These are phyloP conservation scores for Sepiola atlantica DNA, from an alignment of 2,888 invertebrate genomes.

Conservation along the genomic window DNA sequence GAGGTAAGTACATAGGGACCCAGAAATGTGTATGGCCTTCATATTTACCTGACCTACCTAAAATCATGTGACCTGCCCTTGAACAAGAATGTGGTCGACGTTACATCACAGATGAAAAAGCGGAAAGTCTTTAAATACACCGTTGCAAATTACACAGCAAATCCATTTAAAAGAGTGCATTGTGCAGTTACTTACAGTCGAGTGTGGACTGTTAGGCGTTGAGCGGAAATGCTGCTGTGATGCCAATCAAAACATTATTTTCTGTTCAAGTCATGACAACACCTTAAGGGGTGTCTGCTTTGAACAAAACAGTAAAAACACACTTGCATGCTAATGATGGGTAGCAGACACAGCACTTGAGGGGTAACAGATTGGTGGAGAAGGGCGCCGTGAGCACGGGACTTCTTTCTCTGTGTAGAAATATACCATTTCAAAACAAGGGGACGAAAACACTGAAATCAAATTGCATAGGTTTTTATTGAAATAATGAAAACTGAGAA, in stretches of 20 bases:
- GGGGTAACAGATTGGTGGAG: not conserved
- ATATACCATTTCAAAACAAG: not conserved
- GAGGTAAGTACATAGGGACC: not conserved
- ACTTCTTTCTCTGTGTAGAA: not conserved
- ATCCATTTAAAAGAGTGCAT: not conserved
- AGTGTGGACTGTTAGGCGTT: not conserved
- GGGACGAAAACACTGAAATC: not conserved
- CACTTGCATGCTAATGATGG: conserved; percentile 14
- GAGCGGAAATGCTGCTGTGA: not conserved
- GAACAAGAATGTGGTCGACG: not conserved
- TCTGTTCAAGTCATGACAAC: not conserved
- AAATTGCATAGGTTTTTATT: not conserved
- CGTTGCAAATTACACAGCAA: not conserved
- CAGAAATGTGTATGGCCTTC: not conserved
- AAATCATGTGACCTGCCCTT: not conserved
- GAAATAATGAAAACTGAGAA: not conserved
- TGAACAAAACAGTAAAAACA: not conserved
- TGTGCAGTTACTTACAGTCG: not conserved
- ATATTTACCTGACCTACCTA: not conserved
- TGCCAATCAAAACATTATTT: not conserved
- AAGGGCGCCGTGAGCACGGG: not conserved
- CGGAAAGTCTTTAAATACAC: not conserved
- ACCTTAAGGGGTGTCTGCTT: not conserved
- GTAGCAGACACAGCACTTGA: not conserved
- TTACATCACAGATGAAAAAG: not conserved